Evolutionary conservation across 1,140 invertebrate genomes (phyloP).

Genomic region (Bombus waltoni): DNA sequence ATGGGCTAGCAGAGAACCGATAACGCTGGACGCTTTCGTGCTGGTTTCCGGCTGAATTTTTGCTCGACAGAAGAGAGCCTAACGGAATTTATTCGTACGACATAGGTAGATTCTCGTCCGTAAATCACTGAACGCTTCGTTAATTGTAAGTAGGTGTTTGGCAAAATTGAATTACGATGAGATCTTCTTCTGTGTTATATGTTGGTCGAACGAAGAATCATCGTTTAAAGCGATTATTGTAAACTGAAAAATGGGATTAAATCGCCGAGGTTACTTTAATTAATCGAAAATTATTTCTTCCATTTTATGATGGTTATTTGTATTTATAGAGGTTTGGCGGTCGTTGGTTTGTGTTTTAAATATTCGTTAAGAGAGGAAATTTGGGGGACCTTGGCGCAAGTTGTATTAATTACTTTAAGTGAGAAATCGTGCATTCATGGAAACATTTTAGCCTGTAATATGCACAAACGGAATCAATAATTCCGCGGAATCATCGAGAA

Average conservation of each 20-base stretch:
- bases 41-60: background rate
- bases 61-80: background rate
- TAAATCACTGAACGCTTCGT: too few relatives aligned
- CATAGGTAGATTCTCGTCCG: background rate
- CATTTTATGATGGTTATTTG: background rate
- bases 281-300: background rate
- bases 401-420: background rate
- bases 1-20: background rate
- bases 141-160: too few relatives aligned
- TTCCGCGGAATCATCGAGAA: background rate
- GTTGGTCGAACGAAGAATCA: too few relatives aligned
- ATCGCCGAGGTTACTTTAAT: too few relatives aligned
- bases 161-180: too few relatives aligned
- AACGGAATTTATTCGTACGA: background rate
- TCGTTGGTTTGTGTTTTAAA: background rate
- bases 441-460: background rate
- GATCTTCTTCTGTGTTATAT: too few relatives aligned
- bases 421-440: background rate
- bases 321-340: too few relatives aligned
- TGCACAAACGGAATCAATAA: background rate
- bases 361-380: too few relatives aligned
- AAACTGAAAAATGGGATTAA: too few relatives aligned
- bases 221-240: too few relatives aligned
- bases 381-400: fast-evolving
- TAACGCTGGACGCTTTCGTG: conserved; percentile 10